Evolutionary conservation across 2,797 vertebrate species (phyloP).

Genomic region (Calcarius lapponicus): DNA sequence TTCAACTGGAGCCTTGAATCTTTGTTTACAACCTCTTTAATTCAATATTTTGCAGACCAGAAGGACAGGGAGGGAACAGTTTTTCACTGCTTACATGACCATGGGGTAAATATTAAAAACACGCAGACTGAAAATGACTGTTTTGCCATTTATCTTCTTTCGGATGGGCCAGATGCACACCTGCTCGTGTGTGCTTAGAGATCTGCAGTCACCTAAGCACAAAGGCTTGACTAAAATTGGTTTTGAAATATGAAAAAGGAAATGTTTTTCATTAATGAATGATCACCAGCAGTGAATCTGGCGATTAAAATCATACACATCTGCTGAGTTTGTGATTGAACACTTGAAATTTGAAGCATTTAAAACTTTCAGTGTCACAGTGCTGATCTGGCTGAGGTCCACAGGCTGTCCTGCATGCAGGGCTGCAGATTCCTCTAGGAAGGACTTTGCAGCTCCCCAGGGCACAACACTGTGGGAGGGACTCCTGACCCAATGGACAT

Average conservation of each 20-base stretch:
- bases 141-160: not conserved
- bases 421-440: not conserved
- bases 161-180: not conserved
- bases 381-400: not conserved
- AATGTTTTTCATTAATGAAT: not conserved
- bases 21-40: not conserved
- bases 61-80: not conserved
- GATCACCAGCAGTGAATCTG: not conserved
- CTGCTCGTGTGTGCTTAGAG: not conserved
- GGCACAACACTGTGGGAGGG: not conserved
- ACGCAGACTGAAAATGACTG: not conserved
- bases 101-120: not conserved
- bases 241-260: not conserved
- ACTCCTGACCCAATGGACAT: not conserved
- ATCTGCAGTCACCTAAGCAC: not conserved
- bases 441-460: not conserved
- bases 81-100: not conserved
- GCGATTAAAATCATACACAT: not conserved
- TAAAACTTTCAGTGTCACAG: not conserved
- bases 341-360: not conserved
- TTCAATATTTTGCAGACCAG: conserved; percentile 21
- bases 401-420: not conserved
- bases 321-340: not conserved
- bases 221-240: not conserved
- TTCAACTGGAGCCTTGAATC: not conserved